Evolutionary conservation across 1,140 invertebrate species (phyloP).

Genomic region (Gyrodactylus salaris): DNA sequence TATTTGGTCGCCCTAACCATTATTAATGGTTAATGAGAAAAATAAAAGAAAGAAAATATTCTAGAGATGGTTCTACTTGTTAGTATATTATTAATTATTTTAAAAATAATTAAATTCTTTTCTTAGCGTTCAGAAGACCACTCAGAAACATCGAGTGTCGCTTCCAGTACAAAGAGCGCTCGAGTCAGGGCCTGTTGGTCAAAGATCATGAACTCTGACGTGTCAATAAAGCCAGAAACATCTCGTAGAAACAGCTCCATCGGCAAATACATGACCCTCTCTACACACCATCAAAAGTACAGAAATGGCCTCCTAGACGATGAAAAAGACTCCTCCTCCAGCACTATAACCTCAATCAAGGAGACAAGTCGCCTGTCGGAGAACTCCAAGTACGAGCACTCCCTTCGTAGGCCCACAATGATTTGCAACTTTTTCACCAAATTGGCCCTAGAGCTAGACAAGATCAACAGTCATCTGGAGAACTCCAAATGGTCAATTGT

Average conservation of each 20-base stretch:
- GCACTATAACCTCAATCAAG: neutral
- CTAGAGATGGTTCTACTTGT: neutral
- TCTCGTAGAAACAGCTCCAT: neutral
- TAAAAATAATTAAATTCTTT: neutral
- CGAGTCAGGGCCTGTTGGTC: neutral
- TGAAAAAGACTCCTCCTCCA: neutral
- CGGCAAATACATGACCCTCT: neutral
- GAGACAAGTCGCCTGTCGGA: neutral
- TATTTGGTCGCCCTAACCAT: no score
- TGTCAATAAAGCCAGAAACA: neutral
- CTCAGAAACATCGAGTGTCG: neutral
- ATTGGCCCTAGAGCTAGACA: neutral
- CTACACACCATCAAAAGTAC: neutral
- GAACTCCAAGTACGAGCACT: neutral
- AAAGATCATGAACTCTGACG: neutral
- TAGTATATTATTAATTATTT: neutral
- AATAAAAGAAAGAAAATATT: no score
- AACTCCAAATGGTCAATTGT: neutral
- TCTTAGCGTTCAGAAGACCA: neutral
- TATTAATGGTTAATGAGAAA: no score
- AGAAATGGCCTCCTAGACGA: no score
- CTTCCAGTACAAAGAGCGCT: neutral
- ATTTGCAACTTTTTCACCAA: neutral
- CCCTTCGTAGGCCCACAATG: neutral
- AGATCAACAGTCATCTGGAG: neutral